Evolutionary conservation across 2,797 vertebrate species (phyloP).

Genomic region (Sebastes matsubarae): DNA sequence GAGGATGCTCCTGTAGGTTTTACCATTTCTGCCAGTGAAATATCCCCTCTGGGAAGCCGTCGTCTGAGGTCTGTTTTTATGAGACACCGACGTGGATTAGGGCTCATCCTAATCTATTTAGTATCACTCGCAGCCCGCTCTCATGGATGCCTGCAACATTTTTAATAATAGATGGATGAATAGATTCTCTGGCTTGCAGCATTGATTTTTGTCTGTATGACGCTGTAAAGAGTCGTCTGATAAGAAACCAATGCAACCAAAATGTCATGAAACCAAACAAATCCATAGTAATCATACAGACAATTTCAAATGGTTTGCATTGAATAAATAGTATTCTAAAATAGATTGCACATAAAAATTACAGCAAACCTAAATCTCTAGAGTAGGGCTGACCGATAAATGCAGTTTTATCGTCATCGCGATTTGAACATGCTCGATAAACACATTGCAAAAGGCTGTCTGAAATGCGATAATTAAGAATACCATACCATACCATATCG

Average conservation of each 20-base stretch:
- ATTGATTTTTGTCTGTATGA: slow-evolving; percentile 49
- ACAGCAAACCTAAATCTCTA: background rate
- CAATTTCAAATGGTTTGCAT: slow-evolving; percentile 3
- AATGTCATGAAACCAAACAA: slow-evolving; percentile 1
- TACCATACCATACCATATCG: too few relatives aligned
- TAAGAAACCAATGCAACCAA: slow-evolving; percentile 20
- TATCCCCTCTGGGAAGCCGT: background rate
- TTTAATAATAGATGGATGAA: slow-evolving; percentile 63
- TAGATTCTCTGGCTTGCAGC: slow-evolving; percentile 34
- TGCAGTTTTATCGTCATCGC: too few relatives aligned
- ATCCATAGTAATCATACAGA: slow-evolving; percentile 37
- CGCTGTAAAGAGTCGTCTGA: slow-evolving; percentile 35
- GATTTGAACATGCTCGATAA: too few relatives aligned
- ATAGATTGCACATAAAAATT: background rate
- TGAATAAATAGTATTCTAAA: background rate
- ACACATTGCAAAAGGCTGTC: too few relatives aligned
- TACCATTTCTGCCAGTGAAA: background rate
- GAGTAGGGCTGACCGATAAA: rapidly evolving
- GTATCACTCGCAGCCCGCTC: slow-evolving; percentile 30
- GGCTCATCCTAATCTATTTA: slow-evolving; percentile 52
- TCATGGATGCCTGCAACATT: slow-evolving; percentile 43
- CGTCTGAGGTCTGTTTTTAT: slow-evolving; percentile 25
- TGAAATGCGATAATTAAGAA: too few relatives aligned
- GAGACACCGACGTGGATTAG: slow-evolving; percentile 26
- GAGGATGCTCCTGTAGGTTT: background rate